phyloP scores from a whole-genome alignment of 2,888 invertebrate species.

The Hydrotaea cyrtoneurina region DNA sequence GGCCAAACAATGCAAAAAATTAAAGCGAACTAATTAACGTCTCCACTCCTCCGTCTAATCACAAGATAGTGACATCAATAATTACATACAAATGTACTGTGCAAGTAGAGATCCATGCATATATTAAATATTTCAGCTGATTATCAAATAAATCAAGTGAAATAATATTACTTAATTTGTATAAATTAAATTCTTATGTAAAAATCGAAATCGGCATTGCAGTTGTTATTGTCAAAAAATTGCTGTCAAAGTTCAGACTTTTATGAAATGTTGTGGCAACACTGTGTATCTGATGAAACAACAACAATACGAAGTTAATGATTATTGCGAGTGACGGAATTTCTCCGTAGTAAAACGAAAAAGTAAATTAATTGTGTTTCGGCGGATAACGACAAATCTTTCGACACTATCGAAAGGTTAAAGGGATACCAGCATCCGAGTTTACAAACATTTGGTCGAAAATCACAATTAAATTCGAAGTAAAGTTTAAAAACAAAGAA shows the following conservation, averaged over 20 bases:
- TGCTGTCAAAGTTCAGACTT: neutral
- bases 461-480: neutral
- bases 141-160: neutral
- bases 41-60: too few relatives aligned
- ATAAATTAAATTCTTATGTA: slow-evolving; percentile 4
- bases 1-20: too few relatives aligned
- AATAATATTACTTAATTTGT: neutral
- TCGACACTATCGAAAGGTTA: neutral
- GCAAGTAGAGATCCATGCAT: neutral
- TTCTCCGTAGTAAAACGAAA: slow-evolving; percentile 11
- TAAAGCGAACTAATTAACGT: too few relatives aligned
- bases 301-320: slow-evolving; percentile 12
- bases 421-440: neutral
- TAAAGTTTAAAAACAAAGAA: neutral
- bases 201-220: neutral
- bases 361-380: slow-evolving; percentile 11
- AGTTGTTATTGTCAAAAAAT: too few relatives aligned
- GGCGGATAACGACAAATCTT: neutral
- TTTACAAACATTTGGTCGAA: neutral
- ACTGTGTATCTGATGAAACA: slow-evolving; percentile 8
- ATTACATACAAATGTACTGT: too few relatives aligned
- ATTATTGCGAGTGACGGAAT: slow-evolving; percentile 57
- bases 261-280: neutral
- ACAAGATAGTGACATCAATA: too few relatives aligned
- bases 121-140: neutral